phyloP scores from a whole-genome alignment of 37 sponge, comb jelly and placozoan genomes.

The Aphrocallistes beatrix region DNA sequence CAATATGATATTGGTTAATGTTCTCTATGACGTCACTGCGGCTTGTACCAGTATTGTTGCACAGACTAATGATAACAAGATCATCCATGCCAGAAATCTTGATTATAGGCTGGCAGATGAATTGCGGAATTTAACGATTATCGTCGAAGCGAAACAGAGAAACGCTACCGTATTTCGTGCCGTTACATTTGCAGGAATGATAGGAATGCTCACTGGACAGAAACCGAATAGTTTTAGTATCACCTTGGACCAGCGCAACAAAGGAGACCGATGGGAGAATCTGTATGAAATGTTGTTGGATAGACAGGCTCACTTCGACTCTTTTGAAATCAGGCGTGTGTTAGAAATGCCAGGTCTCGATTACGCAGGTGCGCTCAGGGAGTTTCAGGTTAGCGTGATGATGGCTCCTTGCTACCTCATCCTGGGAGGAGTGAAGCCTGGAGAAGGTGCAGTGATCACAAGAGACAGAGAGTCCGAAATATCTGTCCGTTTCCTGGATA shows the following conservation, averaged over 20 bases:
- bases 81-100: conserved; percentile 78
- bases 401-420: conserved; percentile 82
- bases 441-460: conserved; percentile 79
- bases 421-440: conserved; percentile 48
- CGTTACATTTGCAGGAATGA: conserved; percentile 66
- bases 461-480: conserved; percentile 40
- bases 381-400: conserved; percentile 35
- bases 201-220: conserved; percentile 70
- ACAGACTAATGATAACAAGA: conserved; percentile 38
- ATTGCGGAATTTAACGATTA: conserved; percentile 52
- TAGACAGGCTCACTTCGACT: conserved; percentile 24
- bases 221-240: conserved; percentile 56
- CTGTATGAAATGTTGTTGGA: conserved; percentile 29
- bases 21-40: conserved; percentile 64
- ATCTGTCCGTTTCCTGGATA: conserved; percentile 47
- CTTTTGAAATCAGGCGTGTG: conserved; percentile 36
- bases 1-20: conserved; percentile 40
- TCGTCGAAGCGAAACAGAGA: conserved; percentile 52
- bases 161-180: conserved; percentile 46
- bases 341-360: conserved; percentile 20
- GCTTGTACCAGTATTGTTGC: conserved; percentile 85
- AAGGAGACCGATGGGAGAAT: conserved; percentile 30
- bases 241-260: conserved; percentile 67
- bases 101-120: conserved; percentile 52
- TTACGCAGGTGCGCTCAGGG: conserved; percentile 36